Evolutionary conservation across 2,113 vertebrate species (phyloP).

Genomic region (Eudorcas thomsonii): DNA sequence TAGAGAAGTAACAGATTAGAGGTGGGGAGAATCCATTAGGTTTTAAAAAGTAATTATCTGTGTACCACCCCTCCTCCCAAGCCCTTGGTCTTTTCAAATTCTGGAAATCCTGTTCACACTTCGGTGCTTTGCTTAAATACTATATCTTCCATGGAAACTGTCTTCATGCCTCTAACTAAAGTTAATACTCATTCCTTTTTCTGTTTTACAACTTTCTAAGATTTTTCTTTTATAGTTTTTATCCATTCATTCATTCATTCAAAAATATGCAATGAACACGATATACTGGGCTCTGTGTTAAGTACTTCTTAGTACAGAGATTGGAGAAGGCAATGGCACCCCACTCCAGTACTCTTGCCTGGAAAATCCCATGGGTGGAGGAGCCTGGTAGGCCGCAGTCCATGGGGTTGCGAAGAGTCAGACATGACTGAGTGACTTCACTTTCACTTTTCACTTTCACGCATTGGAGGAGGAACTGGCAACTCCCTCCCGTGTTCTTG

Average conservation of each 20-base stretch:
- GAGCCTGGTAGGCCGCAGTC: too few species aligned
- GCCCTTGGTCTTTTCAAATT: not conserved
- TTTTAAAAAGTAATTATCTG: not conserved
- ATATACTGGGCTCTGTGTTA: not conserved
- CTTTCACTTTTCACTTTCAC: too few species aligned
- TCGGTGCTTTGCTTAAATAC: not conserved
- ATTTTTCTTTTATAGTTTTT: not conserved
- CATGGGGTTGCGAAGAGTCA: too few species aligned
- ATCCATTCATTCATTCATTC: not conserved
- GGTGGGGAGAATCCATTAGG: not conserved
- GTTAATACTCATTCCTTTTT: not conserved
- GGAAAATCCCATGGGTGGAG: too few species aligned
- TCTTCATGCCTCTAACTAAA: not conserved
- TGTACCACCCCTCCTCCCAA: not conserved
- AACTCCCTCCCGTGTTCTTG: too few species aligned
- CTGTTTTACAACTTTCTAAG: not conserved
- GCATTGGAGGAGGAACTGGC: too few species aligned
- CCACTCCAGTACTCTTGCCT: too few species aligned
- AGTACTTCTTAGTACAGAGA: not conserved
- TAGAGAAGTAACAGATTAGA: not conserved
- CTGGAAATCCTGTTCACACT: not conserved
- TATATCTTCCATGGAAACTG: not conserved
- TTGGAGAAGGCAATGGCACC: too few species aligned
- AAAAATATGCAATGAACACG: not conserved
- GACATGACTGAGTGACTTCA: too few species aligned